Base-by-base conservation (phyloP, 2,888 invertebrate species). In the Epirrita christyi region DNA sequence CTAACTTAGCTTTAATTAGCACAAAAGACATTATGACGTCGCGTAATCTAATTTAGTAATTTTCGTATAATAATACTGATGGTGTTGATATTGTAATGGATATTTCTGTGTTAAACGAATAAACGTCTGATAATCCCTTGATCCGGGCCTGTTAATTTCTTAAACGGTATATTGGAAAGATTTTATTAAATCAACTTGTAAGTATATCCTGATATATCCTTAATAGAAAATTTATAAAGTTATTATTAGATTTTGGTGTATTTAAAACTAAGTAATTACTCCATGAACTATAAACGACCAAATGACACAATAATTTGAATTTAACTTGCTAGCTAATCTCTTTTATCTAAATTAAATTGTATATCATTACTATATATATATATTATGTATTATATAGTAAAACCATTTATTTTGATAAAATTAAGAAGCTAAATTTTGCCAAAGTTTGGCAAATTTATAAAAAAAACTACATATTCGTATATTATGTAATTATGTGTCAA, bases 281-380 rank as follows among this genome's bases (percentile, higher is more conserved):
- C 6, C n/a, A 21, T 42, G 43, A 3, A 52, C 42, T 46, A 38
- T 47, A 32, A 56, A 42, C 27, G 56, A 56, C 56, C 56, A 57
- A 51, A n/a, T 32, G 2, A 6, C 9, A 2, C 9, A 32, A 0
- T 7, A 32, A 32, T 32, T 5, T 32, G 6, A 5, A 32, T 32
- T 5, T 9, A 7, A 32, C 6, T 9, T 32, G 32, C 9, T 32
- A 2, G 6, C 32, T 7, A 9, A 32, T 32, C 6, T 32, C 32
- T 32, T 32, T 7, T 7, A 7, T 32, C 32, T 9, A 32, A 29
- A 32, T 32, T 32, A 32, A 32, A 32, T 32, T 32, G 4, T 32
- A 32, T 7, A 7, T 7, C 21, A 32, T 1, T 32, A 32, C 32
- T 1, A 5, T 5, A 6, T 29, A 6, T 29, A 6, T 32, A 5